Evolutionary conservation across 2,888 invertebrate species (phyloP).

Genomic region (Theretra japonica): DNA sequence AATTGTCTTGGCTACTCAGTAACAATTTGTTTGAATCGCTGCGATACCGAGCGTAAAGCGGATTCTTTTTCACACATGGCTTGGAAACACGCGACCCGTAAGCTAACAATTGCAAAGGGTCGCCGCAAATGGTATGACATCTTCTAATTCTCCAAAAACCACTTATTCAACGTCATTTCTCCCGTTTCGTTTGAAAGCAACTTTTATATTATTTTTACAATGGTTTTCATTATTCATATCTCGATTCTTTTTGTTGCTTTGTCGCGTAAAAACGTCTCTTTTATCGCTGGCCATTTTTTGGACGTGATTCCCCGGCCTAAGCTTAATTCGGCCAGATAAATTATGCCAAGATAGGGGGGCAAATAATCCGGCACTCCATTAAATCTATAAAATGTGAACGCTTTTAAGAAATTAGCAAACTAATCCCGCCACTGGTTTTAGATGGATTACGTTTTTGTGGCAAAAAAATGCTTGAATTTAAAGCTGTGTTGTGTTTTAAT

Average conservation of each 20-base stretch:
- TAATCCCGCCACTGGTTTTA: constrained; percentile 66
- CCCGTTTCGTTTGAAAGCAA: constrained; percentile 55
- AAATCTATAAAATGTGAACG: constrained; percentile 73
- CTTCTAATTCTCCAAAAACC: constrained; percentile 32
- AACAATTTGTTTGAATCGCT: not conserved
- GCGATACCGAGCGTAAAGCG: not conserved
- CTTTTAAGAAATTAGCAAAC: constrained; percentile 77
- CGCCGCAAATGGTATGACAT: constrained; percentile 29
- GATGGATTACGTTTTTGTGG: constrained; percentile 56
- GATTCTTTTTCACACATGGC: not conserved
- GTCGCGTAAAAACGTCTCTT: constrained; percentile 51
- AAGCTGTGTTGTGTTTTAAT: not conserved
- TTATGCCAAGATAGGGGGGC: constrained; percentile 65
- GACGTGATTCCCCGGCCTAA: constrained; percentile 57
- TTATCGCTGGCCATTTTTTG: constrained; percentile 64
- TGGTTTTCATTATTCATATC: constrained; percentile 69
- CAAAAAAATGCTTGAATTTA: constrained; percentile 29
- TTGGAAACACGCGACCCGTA: not conserved
- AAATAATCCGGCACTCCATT: constrained; percentile 69
- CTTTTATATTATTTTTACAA: constrained; percentile 64
- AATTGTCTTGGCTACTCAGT: constrained; percentile 1
- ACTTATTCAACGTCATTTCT: constrained; percentile 60
- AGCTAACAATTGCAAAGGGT: not conserved
- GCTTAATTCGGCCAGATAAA: constrained; percentile 69
- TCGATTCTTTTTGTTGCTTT: constrained; percentile 58